Conservation (phyloP, 2,797 vertebrate species). For the Coilia nasus region DNA sequence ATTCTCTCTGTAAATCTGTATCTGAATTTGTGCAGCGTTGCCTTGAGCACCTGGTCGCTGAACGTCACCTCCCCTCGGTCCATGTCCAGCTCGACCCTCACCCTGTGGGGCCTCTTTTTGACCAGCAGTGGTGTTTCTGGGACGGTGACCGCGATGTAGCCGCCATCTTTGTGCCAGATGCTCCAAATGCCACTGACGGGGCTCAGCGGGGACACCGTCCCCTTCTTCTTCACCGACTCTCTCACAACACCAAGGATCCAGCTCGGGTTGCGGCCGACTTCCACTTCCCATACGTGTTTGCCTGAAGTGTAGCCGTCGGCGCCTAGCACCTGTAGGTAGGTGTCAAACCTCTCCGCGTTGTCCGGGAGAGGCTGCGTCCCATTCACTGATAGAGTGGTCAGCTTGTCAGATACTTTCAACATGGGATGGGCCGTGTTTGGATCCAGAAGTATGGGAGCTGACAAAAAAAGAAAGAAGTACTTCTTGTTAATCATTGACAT, state of each 20-base stretch:
- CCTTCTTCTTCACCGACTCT: slow-evolving; percentile 32
- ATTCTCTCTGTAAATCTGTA: slow-evolving; percentile 24
- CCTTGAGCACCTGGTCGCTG: not conserved
- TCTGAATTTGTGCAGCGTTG: slow-evolving; percentile 23
- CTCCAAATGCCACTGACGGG: not conserved
- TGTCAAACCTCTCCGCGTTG: slow-evolving; percentile 31
- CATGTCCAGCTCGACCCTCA: slow-evolving; percentile 1
- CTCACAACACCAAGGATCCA: slow-evolving; percentile 27
- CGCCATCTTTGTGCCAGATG: not conserved
- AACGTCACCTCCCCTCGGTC: slow-evolving; percentile 7
- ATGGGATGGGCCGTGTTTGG: slow-evolving; percentile 15
- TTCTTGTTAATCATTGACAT: not conserved
- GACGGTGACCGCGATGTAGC: not conserved
- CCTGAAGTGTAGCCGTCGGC: slow-evolving; percentile 26
- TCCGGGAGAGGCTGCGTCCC: slow-evolving; percentile 33
- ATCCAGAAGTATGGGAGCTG: not conserved
- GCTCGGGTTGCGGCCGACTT: slow-evolving; percentile 21
- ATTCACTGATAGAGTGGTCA: not conserved
- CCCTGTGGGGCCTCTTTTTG: not conserved
- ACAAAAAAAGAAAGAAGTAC: not conserved
- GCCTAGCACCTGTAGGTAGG: slow-evolving; percentile 16
- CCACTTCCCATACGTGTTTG: slow-evolving; percentile 33
- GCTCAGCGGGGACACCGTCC: not conserved
- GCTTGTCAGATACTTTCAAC: not conserved
- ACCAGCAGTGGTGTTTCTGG: not conserved